These are phyloP conservation scores for Penaeus chinensis DNA, from an alignment of 1,140 invertebrate species.

Conservation along the genomic window DNA sequence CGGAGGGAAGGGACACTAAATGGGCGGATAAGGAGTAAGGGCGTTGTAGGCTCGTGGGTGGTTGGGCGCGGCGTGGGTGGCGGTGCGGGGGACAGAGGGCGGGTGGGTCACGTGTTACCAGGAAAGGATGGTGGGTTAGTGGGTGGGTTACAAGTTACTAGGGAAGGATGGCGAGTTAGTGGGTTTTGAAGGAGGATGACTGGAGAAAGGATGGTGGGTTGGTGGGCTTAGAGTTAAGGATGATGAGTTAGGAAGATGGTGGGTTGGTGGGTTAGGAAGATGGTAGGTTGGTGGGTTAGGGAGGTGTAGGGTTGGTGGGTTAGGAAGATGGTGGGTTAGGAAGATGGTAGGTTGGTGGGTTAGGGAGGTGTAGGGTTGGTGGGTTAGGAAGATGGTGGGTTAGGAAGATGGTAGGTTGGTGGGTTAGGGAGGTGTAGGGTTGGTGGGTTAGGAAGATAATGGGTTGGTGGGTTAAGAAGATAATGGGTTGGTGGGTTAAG, in stretches of 20 bases:
- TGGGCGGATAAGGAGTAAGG: background rate
- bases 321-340: no score
- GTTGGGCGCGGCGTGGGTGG: background rate
- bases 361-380: no score
- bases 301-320: background rate
- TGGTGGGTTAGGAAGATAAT: no score
- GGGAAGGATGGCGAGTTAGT: no score
- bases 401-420: no score
- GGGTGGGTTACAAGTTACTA: no score
- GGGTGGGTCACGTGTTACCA: background rate
- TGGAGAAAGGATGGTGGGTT: background rate
- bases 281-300: background rate
- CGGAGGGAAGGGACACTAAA: background rate
- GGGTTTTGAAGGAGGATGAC: background rate
- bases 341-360: no score
- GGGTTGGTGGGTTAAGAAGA: background rate
- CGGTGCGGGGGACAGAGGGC: conserved; percentile 3
- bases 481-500: background rate
- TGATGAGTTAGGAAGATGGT: background rate
- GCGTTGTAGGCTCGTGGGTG: background rate
- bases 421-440: no score
- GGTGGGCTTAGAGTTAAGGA: background rate
- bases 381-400: no score
- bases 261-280: background rate
- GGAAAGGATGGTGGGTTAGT: background rate